Evolutionary conservation across 1,140 invertebrate species (phyloP).

Genomic region (Gonatopus flavifemur): DNA sequence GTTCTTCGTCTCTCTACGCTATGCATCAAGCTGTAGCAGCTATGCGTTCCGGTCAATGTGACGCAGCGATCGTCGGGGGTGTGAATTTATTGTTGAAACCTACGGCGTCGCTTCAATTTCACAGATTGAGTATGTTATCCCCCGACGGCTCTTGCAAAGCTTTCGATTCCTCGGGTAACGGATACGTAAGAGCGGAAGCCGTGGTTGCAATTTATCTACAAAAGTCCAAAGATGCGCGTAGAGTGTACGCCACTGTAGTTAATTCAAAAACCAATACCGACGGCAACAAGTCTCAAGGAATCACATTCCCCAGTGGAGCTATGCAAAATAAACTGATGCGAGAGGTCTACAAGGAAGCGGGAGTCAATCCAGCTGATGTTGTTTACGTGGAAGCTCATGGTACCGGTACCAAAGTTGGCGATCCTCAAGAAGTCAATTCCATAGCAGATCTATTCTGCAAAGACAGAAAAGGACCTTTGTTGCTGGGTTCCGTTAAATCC

Average conservation of each 20-base stretch:
- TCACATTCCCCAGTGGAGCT: conserved; percentile 86
- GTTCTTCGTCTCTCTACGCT: conserved; percentile 89
- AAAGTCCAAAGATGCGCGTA: conserved; percentile 70
- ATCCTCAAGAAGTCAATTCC: conserved; percentile 94
- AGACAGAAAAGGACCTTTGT: conserved; percentile 74
- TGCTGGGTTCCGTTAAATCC: conserved; percentile 95
- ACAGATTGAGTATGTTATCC: conserved; percentile 87
- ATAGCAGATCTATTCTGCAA: conserved; percentile 91
- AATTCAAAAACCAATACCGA: conserved; percentile 89
- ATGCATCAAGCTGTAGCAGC: conserved; percentile 83
- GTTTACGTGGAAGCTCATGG: conserved; percentile 94
- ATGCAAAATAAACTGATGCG: conserved; percentile 86
- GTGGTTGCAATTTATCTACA: conserved; percentile 81
- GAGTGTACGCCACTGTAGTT: conserved; percentile 85
- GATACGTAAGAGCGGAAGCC: conserved; percentile 92
- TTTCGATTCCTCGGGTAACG: conserved; percentile 87
- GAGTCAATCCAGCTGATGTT: conserved; percentile 79
- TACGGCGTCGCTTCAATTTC: conserved; percentile 87
- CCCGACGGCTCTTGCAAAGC: conserved; percentile 88
- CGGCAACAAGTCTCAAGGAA: conserved; percentile 84
- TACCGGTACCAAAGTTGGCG: conserved; percentile 92
- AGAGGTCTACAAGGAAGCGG: conserved; percentile 81
- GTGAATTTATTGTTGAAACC: conserved; percentile 84
- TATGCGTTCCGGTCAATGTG: conserved; percentile 84
- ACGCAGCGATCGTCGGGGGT: conserved; percentile 90